Base-by-base conservation (phyloP, 1,140 invertebrate species). In the Brachionus manjavacas region DNA sequence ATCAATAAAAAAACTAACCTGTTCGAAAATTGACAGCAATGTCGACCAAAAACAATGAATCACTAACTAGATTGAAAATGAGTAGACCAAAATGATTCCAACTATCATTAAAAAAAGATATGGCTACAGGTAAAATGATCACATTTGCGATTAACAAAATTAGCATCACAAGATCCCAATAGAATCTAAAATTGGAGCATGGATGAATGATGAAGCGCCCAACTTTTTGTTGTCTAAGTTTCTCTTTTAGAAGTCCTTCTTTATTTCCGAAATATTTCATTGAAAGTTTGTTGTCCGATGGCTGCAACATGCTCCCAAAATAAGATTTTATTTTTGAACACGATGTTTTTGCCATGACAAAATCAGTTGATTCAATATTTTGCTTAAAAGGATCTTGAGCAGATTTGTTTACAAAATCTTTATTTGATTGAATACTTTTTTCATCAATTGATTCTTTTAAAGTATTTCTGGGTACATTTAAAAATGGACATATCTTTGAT, bases 1-100 rank as follows among this genome's bases (percentile, higher is more conserved):
- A n/a, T n/a, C n/a, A n/a, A n/a, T n/a, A n/a, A n/a, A n/a, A 46
- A 12, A 46, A 46, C 9, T 25, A 41, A 72, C 68, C 96, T 92
- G 96, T 98, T 93, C 96, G 94, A 93, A 99, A 98, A 93, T 99
- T 98, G 92, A 98, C 96, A 91, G 97, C 94, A 91, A 99, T 97
- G 92, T 99, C 97, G 91, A 98, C 94, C 91, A 98, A 94, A 92
- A 99, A 99, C 92, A 99, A 97, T 88, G 96, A 98, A 92, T 99
- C 97, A 87, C 95, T 98, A 91, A 98, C 94, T 92, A 96, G 97
- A 92, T 99, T 99, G 92, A 99, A 99, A 92, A 95, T 95, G 91
- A 99, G 98, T 96, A 96, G 98, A 3, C 84, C 66, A 52, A 28
- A 49, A 68, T 28, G 55, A 55, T 28, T 83, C 31, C 41, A 55